Evolutionary conservation across 1,140 invertebrate genomes (phyloP), one percentile per base, ranked within the genome.

Genomic region (Penaeus chinensis): DNA sequence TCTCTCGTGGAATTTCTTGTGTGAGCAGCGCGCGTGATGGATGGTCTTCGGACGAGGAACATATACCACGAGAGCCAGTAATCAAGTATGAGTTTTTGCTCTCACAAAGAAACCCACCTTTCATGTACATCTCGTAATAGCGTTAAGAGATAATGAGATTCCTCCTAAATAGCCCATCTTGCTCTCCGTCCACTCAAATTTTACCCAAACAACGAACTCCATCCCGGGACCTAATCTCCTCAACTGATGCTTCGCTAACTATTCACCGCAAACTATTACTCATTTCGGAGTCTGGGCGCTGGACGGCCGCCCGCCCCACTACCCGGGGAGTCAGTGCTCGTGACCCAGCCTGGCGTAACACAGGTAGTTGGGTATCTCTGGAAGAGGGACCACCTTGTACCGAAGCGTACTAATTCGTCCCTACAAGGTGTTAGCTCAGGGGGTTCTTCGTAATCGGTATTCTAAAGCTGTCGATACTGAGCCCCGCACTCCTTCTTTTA

Each of bases 221-320:
- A 86, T 86, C 78, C 71, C 66, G 63, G 47, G 47, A 81, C 69
- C 84, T 78, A 86, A 74, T 86, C 78, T 80, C 71, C 65, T 63
- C 77, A 78, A 77, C 42, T 86, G 84, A 81, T 86, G 78, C 47
- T 66, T 32, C 78, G 78, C 78, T 81, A 80, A 86, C 60, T 80
- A 81, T 81, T 86, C 84, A 86, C 61, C 78, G 65, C 37, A 80
- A 86, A 86, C 84, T 86, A 81, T 86, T 86, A 81, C 84, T 86
- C 63, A 86, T 86, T 86, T 86, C 71, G 77, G 22, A 81, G 37
- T 81, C 54, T 47, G 22, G 24, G 24, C 24, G 20, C 62, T n/a
- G 61, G 20, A 32, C 27, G 62, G 37, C 22, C 60, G 47, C 7
- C 84, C 61, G 54, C 78, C 77, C 65, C 65, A 61, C 84, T 24